phyloP scores from a whole-genome alignment of 2,113 vertebrate genomes.

The Ptyas mucosa region DNA sequence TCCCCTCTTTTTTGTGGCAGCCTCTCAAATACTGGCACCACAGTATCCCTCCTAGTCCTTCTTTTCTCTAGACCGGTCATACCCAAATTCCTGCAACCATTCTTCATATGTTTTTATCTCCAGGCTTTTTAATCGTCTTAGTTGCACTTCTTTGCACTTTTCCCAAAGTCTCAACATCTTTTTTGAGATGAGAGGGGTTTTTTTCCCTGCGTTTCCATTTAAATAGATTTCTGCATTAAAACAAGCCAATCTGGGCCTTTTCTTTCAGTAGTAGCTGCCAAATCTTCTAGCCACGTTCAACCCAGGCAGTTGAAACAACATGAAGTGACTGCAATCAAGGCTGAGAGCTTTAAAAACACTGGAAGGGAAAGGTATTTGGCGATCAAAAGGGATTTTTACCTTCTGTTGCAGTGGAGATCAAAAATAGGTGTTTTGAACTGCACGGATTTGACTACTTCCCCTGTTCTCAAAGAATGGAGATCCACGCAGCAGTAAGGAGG shows the following conservation, averaged over 20 bases:
- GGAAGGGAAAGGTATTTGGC: neutral
- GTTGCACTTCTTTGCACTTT: no score
- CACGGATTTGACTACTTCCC: slow-evolving; percentile 97
- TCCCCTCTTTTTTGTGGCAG: no score
- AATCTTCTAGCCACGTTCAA: neutral
- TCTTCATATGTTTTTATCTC: no score
- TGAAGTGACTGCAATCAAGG: no score
- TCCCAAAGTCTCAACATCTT: no score
- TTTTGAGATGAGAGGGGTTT: no score
- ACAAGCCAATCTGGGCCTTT: neutral
- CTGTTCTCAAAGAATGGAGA: slow-evolving; percentile 90
- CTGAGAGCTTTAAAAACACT: neutral
- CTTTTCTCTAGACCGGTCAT: no score
- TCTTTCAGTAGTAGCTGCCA: neutral
- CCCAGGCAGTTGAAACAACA: neutral
- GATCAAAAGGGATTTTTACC: slow-evolving; percentile 63
- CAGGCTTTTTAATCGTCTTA: no score
- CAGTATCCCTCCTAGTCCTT: no score
- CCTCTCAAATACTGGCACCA: no score
- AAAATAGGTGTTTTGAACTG: slow-evolving; percentile 99
- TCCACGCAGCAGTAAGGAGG: slow-evolving; percentile 94
- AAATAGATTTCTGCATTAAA: neutral
- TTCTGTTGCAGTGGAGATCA: slow-evolving; percentile 93
- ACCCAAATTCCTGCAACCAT: no score
- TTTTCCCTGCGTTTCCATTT: no score